Evolutionary conservation across 2,797 vertebrate genomes (phyloP).

Genomic region (Muraenolepis orangiensis): DNA sequence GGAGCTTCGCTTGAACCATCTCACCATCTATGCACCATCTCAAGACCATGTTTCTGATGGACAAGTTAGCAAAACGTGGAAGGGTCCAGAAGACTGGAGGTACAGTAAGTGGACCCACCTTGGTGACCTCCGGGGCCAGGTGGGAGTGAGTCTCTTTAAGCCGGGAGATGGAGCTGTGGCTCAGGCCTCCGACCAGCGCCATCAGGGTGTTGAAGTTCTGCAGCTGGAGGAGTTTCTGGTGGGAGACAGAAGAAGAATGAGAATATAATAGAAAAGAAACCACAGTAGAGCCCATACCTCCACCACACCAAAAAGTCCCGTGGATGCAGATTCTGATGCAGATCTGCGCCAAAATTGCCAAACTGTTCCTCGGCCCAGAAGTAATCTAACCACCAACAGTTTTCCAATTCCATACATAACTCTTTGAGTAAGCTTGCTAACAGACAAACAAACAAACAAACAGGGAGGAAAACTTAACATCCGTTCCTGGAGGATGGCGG

Average conservation of each 20-base stretch:
- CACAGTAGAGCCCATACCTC: too few species aligned
- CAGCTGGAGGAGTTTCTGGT: constrained; percentile 89
- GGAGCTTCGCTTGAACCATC: not conserved
- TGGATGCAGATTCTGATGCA: too few species aligned
- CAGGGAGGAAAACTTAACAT: too few species aligned
- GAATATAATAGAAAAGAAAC: too few species aligned
- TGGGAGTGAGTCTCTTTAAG: constrained; percentile 93
- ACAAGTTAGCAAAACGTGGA: too few species aligned
- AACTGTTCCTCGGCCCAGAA: too few species aligned
- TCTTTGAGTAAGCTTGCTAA: too few species aligned
- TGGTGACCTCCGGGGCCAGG: constrained; percentile 87
- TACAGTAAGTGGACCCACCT: constrained; percentile 74
- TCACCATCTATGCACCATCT: not conserved
- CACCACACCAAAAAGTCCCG: too few species aligned
- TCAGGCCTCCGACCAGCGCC: constrained; percentile 94
- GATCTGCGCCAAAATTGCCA: too few species aligned
- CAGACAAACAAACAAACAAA: not conserved
- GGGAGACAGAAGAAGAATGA: constrained; percentile 14
- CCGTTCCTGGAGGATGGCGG: too few species aligned
- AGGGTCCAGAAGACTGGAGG: not conserved
- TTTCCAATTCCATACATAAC: too few species aligned
- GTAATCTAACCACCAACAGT: too few species aligned
- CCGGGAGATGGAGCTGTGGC: constrained; percentile 94
- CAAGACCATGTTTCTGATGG: not conserved
- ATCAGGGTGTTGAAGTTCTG: constrained; percentile 98